phyloP scores from a whole-genome alignment of 2,888 invertebrate genomes.

The Onthophagus sagittarius region DNA sequence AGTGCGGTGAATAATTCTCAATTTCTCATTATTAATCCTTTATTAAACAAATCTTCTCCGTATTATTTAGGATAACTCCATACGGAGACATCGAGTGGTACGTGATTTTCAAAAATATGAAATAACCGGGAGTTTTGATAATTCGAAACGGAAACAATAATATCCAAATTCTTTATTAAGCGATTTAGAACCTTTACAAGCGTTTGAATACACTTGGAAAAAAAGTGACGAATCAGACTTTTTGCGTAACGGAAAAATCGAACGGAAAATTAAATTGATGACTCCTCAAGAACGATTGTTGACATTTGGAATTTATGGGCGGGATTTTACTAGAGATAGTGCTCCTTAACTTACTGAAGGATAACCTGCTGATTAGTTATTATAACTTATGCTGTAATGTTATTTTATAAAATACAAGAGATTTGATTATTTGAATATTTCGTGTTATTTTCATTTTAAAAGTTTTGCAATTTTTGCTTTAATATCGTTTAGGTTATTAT shows the following conservation, averaged over 20 bases:
- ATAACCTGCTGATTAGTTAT: no score
- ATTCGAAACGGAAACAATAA: slow-evolving; percentile 44
- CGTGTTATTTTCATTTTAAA: no score
- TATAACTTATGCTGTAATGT: no score
- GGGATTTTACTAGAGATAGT: slow-evolving; percentile 49
- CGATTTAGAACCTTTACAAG: slow-evolving; percentile 50
- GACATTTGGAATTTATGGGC: slow-evolving; percentile 54
- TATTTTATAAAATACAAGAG: no score
- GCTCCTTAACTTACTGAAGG: background rate
- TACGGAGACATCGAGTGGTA: slow-evolving; percentile 47
- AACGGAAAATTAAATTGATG: slow-evolving; percentile 40
- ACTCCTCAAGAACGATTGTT: slow-evolving; percentile 50
- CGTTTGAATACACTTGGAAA: slow-evolving; percentile 34
- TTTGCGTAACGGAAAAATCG: slow-evolving; percentile 15
- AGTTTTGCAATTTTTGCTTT: no score
- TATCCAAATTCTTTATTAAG: slow-evolving; percentile 53
- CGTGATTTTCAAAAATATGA: slow-evolving; percentile 45
- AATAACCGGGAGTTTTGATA: slow-evolving; percentile 39
- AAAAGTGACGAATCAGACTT: no score
- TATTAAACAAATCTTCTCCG: no score
- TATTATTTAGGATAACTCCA: slow-evolving; percentile 32
- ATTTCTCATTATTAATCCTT: no score
- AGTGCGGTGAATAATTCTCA: background rate
- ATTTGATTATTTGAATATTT: no score
- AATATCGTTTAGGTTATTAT: no score